Evolutionary conservation across 2,888 invertebrate genomes (phyloP).

Genomic region (Drosophila anomelani): DNA sequence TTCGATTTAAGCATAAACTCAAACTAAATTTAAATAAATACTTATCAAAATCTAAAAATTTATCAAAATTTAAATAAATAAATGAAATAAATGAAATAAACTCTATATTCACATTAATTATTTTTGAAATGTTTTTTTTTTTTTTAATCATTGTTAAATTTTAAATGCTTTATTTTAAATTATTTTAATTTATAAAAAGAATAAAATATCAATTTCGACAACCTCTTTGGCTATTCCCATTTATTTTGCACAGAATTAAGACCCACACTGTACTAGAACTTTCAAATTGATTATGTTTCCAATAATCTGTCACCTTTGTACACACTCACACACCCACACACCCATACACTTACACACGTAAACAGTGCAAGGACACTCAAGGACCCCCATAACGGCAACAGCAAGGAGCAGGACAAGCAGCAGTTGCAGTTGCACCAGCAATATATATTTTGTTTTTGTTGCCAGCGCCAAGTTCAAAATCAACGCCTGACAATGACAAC

Average conservation of each 20-base stretch:
- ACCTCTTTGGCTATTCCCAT: neutral
- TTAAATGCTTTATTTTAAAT: neutral
- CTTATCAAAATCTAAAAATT: no score
- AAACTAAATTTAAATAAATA: no score
- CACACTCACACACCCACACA: neutral
- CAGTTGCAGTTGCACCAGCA: constrained; percentile 12
- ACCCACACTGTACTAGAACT: constrained; percentile 2
- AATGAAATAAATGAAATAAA: no score
- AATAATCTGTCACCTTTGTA: constrained; percentile 31
- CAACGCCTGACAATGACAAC: constrained; percentile 77
- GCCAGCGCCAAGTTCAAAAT: constrained; percentile 73
- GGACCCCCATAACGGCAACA: neutral
- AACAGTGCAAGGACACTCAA: constrained; percentile 35
- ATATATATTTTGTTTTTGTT: constrained; percentile 15
- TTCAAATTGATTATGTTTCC: constrained; percentile 26
- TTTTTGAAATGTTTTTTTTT: no score
- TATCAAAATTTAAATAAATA: no score
- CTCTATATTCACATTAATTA: no score
- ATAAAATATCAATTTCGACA: neutral
- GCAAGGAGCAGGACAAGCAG: constrained; percentile 18
- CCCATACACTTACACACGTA: neutral
- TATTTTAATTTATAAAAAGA: neutral
- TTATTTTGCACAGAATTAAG: neutral
- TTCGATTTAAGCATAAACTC: no score
- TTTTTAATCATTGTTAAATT: neutral